Base-by-base conservation (phyloP, 2,113 vertebrate species). In the Periophthalmodon schlosseri region DNA sequence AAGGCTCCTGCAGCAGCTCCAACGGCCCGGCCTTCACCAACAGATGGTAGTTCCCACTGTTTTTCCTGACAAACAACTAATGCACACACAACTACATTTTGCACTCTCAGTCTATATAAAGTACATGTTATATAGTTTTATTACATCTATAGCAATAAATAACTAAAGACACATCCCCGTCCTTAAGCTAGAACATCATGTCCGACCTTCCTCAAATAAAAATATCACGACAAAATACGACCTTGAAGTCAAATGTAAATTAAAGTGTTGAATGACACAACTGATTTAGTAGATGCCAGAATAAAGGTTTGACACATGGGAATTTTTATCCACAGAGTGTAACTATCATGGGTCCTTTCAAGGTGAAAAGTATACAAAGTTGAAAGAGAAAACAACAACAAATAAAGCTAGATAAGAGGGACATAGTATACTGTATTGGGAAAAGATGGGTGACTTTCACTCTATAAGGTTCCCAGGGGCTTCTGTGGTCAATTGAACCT, bases 11-110 rank as follows among this genome's bases (percentile, higher is more conserved):
- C 76, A 64, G 77, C 80, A 75, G 84, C 57, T 80, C 69, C 68
- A 56, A 56, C 52, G 8, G 52, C 20, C 52, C 79, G 80, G 77
- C 89, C 85, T 88, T 91, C 91, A 89, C 60, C 44, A 88, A 79
- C 91, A 92, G 89, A 91, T 91, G 91, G 88, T 83, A 58, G 69
- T 75, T 84, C 69, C 63, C 64, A 78, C 63, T 82, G 73, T 70
- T 66, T 76, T 58, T 54, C 60, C 68, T 68, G 23, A 72, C 65
- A 71, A 61, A 52, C 60, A 56, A 64, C 71, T 68, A 76, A 67
- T 60, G 21, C 75, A 56, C 64, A 65, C 60, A 63, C 75, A 70
- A 60, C 68, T 69, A 24, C 23, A 20, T 16, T 18, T n/a, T 4
- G 9, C 58, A 12, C 44, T 21, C 44, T 4, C 50, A 14, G 14